Conservation (phyloP, 2,797 vertebrate species). For the Florisuga fusca region DNA sequence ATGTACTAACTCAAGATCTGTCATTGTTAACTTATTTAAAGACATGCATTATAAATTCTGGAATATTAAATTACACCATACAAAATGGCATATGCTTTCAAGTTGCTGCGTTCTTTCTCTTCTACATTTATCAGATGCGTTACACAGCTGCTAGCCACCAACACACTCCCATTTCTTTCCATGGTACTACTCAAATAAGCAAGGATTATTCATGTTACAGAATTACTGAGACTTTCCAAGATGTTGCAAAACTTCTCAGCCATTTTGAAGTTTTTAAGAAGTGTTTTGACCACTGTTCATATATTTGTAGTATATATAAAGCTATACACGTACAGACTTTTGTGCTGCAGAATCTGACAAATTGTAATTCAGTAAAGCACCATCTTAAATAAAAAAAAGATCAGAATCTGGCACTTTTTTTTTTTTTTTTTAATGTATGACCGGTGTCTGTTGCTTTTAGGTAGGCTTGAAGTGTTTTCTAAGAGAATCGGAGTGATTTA, state of each 20-base stretch:
- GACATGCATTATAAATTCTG: not conserved
- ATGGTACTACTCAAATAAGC: not conserved
- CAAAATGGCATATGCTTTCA: not conserved
- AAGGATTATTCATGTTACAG: not conserved
- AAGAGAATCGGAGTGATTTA: not conserved
- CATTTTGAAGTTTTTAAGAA: not conserved
- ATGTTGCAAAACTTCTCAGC: not conserved
- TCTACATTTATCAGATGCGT: not conserved
- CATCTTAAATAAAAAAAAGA: not conserved
- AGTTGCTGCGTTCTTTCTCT: not conserved
- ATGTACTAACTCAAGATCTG: not conserved
- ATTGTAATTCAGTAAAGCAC: not conserved
- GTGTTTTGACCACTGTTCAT: not conserved
- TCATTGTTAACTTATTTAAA: conserved; percentile 16
- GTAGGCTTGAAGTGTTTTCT: not conserved
- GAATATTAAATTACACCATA: not conserved
- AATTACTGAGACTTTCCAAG: not conserved
- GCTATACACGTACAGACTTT: not conserved
- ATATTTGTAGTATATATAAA: not conserved
- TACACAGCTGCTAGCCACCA: not conserved
- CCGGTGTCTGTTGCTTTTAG: not conserved
- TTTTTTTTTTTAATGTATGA: not conserved
- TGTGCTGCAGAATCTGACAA: not conserved
- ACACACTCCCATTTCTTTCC: not conserved
- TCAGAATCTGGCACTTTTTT: not conserved